A percentile compares a stretch with the other conserved stretches of the same genome.
phyloP scores from a whole-genome alignment of 2,113 vertebrate genomes.

The Sylvietta virens region DNA sequence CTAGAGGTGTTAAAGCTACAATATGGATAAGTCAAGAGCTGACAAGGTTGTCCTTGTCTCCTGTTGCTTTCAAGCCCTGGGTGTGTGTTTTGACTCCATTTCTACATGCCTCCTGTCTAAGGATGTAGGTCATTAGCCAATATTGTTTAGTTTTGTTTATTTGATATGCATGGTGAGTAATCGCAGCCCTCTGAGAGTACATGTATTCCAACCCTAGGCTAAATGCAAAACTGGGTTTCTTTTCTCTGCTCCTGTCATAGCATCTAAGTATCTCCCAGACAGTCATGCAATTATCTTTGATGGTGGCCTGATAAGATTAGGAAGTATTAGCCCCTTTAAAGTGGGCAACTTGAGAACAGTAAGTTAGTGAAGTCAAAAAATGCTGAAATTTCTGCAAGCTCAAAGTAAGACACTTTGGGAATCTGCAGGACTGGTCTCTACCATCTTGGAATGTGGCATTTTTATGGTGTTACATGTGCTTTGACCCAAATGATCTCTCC shows the following conservation, averaged over 20 bases:
- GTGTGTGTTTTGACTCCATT: background rate
- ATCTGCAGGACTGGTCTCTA: background rate
- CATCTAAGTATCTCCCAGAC: background rate
- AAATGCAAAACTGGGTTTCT: background rate
- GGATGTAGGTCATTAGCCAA: background rate
- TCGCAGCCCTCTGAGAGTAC: background rate
- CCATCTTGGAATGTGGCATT: background rate
- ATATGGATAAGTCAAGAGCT: background rate
- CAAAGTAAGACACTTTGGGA: background rate
- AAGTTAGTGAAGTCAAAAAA: constrained; percentile 16
- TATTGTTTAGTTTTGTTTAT: background rate
- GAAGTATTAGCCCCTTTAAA: constrained; percentile 22
- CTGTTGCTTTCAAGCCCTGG: background rate
- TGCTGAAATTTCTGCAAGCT: background rate
- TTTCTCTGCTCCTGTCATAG: background rate
- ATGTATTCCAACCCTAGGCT: background rate
- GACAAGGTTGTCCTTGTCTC: background rate
- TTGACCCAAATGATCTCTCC: background rate
- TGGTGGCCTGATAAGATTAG: constrained; percentile 29
- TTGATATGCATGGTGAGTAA: background rate
- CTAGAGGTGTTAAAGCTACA: background rate
- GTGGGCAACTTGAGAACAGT: background rate
- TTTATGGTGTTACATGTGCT: background rate
- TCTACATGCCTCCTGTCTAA: background rate
- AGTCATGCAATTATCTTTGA: constrained; percentile 10